Evolutionary conservation across 1,140 invertebrate species (phyloP), one percentile per base, ranked within the genome.

Genomic region (Cryptotermes secundus): DNA sequence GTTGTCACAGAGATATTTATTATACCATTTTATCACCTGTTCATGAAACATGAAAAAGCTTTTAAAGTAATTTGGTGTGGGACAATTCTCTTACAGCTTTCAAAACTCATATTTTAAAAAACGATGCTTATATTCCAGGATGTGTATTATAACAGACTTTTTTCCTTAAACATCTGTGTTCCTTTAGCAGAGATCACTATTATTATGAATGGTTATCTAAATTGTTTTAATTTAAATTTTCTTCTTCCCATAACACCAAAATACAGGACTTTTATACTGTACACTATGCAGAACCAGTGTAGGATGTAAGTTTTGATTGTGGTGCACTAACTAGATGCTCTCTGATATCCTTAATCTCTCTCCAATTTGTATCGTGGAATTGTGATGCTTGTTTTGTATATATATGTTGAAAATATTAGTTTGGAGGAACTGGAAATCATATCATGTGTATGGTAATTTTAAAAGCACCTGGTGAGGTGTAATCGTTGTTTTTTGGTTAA

Each of bases 221-320:
- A 45, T 83, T 83, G 82, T 83, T 72, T 83, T 83, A 83, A 83
- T 83, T 72, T 24, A 31, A 45, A 82, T 42, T 45, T 83, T 83
- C 59, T 79, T 83, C 72, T 79, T 83, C 72, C 82, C 53, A 45
- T 72, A 31, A 83, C 34, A 79, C 31, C 79, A 35, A 83, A 72
- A 38, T 65, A 83, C 83, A 83, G 83, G 83, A 83, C 2, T n/a
- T 83, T 72, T 26, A 72, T 72, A n/a, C 26, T 72, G 2, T 72
- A 31, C n/a, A 72, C n/a, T 26, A 72, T 72, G 59, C 59, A 31
- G 59, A 31, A 72, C 26, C 59, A 31, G n/a, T 26, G n/a, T 72
- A 72, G 26, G n/a, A 72, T 31, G 59, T 31, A n/a, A 31, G 59
- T 19, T 19, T 3, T 19, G 45, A 49, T 49, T 49, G 19, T 49